A percentile compares a stretch with the other conserved stretches of the same genome.
phyloP scores from a whole-genome alignment of 1,140 invertebrate genomes.

The Caerostris extrusa region DNA sequence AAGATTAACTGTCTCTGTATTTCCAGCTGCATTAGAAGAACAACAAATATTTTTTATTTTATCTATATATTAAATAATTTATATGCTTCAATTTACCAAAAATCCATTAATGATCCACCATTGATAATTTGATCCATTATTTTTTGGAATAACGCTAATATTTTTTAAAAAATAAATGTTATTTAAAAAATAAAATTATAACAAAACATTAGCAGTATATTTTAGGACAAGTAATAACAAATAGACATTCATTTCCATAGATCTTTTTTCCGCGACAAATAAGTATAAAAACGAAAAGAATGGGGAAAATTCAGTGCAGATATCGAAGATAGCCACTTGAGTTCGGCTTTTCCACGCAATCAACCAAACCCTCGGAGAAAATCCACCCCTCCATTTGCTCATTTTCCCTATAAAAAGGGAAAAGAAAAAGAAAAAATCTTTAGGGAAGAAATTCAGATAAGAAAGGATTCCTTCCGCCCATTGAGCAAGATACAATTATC shows the following conservation, averaged over 20 bases:
- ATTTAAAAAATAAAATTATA: too few relatives aligned
- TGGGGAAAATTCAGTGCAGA: background rate
- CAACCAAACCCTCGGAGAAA: background rate
- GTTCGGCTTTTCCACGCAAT: background rate
- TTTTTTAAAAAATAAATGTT: too few relatives aligned
- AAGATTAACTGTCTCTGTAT: too few relatives aligned
- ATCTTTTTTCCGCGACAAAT: background rate
- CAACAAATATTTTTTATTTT: too few relatives aligned
- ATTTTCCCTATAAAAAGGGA: background rate
- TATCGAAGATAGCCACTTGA: background rate
- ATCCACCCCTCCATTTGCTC: background rate
- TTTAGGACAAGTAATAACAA: too few relatives aligned
- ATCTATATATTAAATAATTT: too few relatives aligned
- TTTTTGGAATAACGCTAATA: too few relatives aligned
- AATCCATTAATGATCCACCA: too few relatives aligned
- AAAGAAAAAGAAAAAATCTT: background rate
- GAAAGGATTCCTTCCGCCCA: constrained; percentile 52
- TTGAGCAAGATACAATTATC: constrained; percentile 61
- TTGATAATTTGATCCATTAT: too few relatives aligned
- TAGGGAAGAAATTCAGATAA: constrained; percentile 42
- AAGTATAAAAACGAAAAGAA: background rate
- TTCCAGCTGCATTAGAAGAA: too few relatives aligned
- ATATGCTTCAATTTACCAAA: too few relatives aligned
- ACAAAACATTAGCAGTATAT: too few relatives aligned
- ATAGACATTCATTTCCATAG: background rate